These are phyloP conservation scores for Axis porcinus DNA, from an alignment of 2,113 vertebrate species.

Conservation along the genomic window DNA sequence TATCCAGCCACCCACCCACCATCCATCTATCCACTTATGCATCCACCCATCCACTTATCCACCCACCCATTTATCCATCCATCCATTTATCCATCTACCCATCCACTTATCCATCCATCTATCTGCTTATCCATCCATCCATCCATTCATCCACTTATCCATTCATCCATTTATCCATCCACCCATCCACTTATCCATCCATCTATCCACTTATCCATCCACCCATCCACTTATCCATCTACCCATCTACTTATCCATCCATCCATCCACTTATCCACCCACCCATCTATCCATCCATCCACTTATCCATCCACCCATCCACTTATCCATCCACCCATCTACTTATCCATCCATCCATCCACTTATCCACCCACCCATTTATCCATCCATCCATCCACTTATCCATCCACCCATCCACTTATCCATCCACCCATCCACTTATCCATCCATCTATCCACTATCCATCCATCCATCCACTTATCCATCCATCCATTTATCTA, in stretches of 20 bases:
- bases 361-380: fast-evolving
- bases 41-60: no score
- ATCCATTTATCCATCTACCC: no score
- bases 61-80: neutral
- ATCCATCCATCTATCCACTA: neutral
- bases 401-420: neutral
- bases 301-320: no score
- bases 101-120: neutral
- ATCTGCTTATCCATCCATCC: no score
- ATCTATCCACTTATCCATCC: no score
- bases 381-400: neutral
- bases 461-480: neutral
- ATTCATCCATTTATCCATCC: fast-evolving
- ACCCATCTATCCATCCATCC: neutral
- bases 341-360: no score
- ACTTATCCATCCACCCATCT: no score
- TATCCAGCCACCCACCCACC: neutral
- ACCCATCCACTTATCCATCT: no score
- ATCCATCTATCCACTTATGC: neutral
- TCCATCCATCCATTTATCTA: fast-evolving
- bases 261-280: neutral
- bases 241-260: no score
- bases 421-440: no score
- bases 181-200: fast-evolving
- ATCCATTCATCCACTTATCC: fast-evolving